Conservation (phyloP, 2,797 vertebrate genomes). For the Hyperoplus lanceolatus region DNA sequence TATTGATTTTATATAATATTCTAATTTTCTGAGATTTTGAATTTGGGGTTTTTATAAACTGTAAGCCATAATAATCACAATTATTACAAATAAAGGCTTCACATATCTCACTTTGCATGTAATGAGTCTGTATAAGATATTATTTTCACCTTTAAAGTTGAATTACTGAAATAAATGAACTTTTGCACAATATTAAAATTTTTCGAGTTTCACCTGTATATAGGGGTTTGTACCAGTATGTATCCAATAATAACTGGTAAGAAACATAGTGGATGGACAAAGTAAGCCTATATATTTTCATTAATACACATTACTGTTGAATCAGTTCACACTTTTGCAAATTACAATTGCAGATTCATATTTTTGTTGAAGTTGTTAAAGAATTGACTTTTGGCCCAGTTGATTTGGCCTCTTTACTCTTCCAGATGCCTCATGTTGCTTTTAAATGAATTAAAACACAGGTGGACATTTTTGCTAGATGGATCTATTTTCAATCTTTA, state of each 20-base stretch:
- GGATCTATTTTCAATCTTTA: not conserved
- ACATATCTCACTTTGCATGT: no score
- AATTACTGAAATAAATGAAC: not conserved
- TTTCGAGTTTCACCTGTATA: not conserved
- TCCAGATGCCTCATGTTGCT: not conserved
- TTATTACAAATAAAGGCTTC: no score
- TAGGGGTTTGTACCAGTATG: not conserved
- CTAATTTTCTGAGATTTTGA: no score
- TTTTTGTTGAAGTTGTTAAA: not conserved
- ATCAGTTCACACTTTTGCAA: not conserved
- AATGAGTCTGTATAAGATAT: no score
- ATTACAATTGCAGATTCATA: not conserved
- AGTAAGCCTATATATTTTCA: not conserved
- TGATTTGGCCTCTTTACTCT: not conserved
- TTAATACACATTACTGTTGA: not conserved
- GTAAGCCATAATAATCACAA: no score
- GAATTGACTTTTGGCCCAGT: not conserved
- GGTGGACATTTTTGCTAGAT: not conserved
- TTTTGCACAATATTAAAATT: no score
- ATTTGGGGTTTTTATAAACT: no score
- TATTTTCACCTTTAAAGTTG: no score
- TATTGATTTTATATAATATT: no score
- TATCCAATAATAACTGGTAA: slow-evolving; percentile 1
- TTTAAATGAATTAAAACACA: not conserved
- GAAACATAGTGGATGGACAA: not conserved